Evolutionary conservation across 2,797 vertebrate genomes (phyloP).

Genomic region (Toxotes lorentzi): DNA sequence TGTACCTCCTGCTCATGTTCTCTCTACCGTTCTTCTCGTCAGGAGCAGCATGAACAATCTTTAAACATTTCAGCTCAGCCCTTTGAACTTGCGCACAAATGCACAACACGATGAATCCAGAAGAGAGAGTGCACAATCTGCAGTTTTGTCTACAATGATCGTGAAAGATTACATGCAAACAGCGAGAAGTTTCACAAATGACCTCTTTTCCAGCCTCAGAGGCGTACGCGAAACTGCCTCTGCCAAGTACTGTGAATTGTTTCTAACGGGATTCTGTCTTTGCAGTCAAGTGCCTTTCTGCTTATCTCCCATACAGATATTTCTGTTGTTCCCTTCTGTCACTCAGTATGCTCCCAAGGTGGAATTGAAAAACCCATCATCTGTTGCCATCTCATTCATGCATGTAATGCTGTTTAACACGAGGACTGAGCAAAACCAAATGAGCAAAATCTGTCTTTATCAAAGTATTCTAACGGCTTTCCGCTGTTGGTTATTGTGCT

Average conservation of each 20-base stretch:
- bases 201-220: constrained; percentile 37
- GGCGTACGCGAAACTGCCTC: constrained; percentile 23
- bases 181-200: constrained; percentile 34
- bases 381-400: constrained; percentile 48
- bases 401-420: constrained; percentile 51
- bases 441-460: constrained; percentile 24
- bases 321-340: constrained; percentile 48
- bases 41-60: constrained; percentile 21
- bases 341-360: constrained; percentile 53
- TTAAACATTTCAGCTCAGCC: constrained; percentile 23
- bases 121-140: constrained; percentile 45
- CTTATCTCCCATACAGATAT: constrained; percentile 52
- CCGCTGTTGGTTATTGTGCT: constrained; percentile 21
- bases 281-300: constrained; percentile 38
- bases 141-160: constrained; percentile 52
- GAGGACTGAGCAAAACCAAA: constrained; percentile 30
- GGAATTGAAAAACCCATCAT: constrained; percentile 66
- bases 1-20: neutral
- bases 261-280: constrained; percentile 47
- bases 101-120: constrained; percentile 26
- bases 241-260: constrained; percentile 39
- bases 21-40: constrained; percentile 32
- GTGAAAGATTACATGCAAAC: constrained; percentile 48
- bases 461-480: constrained; percentile 8
- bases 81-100: constrained; percentile 19